Percentiles rank a stretch among this genome's conserved stretches.
These are phyloP conservation scores for Pemphigus obesinymphae DNA, from an alignment of 1,140 invertebrate species.

Conservation along the genomic window DNA sequence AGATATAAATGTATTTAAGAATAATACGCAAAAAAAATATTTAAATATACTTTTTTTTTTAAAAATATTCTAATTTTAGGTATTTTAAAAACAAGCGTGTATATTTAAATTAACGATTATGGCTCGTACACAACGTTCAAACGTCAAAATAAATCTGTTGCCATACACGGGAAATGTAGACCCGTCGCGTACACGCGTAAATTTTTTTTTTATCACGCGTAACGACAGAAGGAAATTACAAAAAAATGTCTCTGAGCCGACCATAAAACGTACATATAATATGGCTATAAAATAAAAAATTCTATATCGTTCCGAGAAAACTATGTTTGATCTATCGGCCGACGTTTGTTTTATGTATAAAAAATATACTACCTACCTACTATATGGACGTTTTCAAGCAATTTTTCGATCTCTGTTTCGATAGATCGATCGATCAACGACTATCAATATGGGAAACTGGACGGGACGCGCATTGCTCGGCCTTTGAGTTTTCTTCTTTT, in stretches of 20 bases:
- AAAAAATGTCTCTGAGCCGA: neutral
- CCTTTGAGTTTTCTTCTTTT: neutral
- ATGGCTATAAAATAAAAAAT: conserved; percentile 18
- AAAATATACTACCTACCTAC: neutral
- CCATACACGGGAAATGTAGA: neutral
- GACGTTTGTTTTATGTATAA: neutral
- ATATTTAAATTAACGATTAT: no score
- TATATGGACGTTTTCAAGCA: neutral
- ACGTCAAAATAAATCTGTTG: neutral
- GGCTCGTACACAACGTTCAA: neutral
- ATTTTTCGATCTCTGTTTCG: neutral
- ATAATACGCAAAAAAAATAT: no score
- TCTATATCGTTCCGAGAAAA: conserved; percentile 7
- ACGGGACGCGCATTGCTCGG: neutral
- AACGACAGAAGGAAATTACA: neutral
- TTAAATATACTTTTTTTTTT: no score
- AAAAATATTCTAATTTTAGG: no score
- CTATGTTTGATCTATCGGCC: neutral
- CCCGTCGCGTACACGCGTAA: neutral
- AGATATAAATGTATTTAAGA: no score
- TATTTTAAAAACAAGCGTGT: no score
- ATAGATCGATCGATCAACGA: neutral
- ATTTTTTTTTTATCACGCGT: neutral
- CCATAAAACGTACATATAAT: neutral
- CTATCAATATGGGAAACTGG: neutral